These are phyloP conservation scores for Cervus canadensis DNA, from an alignment of 2,113 vertebrate species.

Conservation along the genomic window DNA sequence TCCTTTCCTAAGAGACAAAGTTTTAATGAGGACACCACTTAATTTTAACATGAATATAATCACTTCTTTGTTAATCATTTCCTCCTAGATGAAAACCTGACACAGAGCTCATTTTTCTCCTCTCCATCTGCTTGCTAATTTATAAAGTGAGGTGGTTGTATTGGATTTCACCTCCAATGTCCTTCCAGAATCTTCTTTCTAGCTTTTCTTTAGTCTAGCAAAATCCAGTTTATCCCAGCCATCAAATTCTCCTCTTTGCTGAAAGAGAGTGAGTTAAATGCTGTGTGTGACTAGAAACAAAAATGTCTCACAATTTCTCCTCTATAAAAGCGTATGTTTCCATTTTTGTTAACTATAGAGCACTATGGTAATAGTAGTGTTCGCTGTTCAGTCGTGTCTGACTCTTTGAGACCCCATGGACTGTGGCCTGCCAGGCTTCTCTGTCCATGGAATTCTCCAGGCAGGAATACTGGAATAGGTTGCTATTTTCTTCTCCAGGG, in stretches of 20 bases:
- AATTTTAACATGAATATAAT: slow-evolving; percentile 37
- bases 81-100: slow-evolving; percentile 36
- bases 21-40: slow-evolving; percentile 47
- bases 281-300: not conserved
- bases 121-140: not conserved
- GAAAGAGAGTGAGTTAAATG: not conserved
- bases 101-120: not conserved
- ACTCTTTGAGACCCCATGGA: not conserved
- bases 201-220: not conserved
- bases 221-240: not conserved
- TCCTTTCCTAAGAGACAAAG: not conserved
- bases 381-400: not conserved
- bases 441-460: not conserved
- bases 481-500: not conserved
- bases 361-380: not conserved
- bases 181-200: not conserved
- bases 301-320: not conserved
- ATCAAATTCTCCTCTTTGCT: not conserved
- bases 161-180: not conserved
- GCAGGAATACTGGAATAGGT: not conserved
- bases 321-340: not conserved
- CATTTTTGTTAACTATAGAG: not conserved
- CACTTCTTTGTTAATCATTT: slow-evolving; percentile 31
- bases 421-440: not conserved
- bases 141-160: not conserved